A percentile compares a stretch with the other conserved stretches of the same genome.
Evolutionary conservation across 2,797 vertebrate genomes (phyloP).

Genomic region (Xenentodon cancila): DNA sequence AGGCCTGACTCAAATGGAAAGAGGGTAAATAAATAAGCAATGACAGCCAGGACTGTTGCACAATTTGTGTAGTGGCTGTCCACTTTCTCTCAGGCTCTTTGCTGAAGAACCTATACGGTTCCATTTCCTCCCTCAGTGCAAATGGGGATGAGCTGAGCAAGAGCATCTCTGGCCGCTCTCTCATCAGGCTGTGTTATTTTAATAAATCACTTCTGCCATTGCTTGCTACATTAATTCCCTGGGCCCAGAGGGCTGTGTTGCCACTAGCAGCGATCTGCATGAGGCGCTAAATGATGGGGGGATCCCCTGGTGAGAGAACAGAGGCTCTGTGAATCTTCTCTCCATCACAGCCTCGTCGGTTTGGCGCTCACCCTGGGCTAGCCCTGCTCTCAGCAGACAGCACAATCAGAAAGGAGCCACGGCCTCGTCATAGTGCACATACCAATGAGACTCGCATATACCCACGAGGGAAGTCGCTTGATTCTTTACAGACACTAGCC

Average conservation of each 20-base stretch:
- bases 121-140: constrained; percentile 47
- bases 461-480: constrained; percentile 60
- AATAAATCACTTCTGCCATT: constrained; percentile 71
- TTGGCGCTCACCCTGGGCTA: constrained; percentile 66
- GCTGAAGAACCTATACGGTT: constrained; percentile 45
- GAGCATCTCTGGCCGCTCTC: constrained; percentile 51
- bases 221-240: constrained; percentile 70
- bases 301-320: constrained; percentile 74
- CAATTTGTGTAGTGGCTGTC: constrained; percentile 67
- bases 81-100: constrained; percentile 54
- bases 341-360: constrained; percentile 51
- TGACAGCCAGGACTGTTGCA: constrained; percentile 70
- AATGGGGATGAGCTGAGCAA: constrained; percentile 46
- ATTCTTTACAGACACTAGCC: constrained; percentile 39
- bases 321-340: constrained; percentile 62
- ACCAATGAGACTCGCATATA: constrained; percentile 57
- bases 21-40: constrained; percentile 79
- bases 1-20: constrained; percentile 74
- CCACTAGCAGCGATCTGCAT: constrained; percentile 78
- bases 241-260: constrained; percentile 67
- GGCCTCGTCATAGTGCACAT: constrained; percentile 43
- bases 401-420: constrained; percentile 60
- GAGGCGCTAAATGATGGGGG: constrained; percentile 81
- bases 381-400: constrained; percentile 63
- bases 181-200: constrained; percentile 63